Conservation (phyloP, 2,797 vertebrate species). For the Lacerta bilineata region DNA sequence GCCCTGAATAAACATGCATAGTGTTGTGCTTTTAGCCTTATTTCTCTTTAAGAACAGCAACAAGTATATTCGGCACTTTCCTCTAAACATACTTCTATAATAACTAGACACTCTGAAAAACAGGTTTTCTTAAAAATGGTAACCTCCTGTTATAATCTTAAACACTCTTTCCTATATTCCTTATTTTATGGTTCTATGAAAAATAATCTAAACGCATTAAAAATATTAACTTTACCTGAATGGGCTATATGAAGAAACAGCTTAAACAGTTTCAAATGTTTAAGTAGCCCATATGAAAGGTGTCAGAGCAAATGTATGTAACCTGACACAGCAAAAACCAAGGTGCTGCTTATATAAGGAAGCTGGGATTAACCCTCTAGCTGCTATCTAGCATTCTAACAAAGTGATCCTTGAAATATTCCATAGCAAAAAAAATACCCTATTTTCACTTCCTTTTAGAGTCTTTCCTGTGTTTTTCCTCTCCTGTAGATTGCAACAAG, state of each 20-base stretch:
- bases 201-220: too few species aligned
- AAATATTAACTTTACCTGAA: conserved; percentile 3
- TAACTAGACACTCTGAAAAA: neutral
- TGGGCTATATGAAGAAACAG: neutral
- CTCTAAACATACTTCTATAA: neutral
- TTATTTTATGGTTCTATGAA: neutral
- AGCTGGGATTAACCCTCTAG: neutral
- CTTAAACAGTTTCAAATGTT: neutral
- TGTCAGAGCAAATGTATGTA: neutral
- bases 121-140: neutral
- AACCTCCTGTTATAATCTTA: neutral
- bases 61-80: too few species aligned
- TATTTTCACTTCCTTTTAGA: neutral
- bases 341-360: neutral
- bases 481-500: neutral
- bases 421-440: neutral
- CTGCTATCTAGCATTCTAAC: neutral
- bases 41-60: neutral
- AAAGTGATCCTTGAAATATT: neutral
- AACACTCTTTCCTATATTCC: neutral
- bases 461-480: too few species aligned
- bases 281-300: neutral
- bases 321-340: neutral
- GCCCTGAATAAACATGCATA: neutral
- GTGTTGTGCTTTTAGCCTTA: neutral